Evolutionary conservation across 2,797 vertebrate species (phyloP), one percentile per base, ranked within the genome.

Genomic region (Hyperoplus immaculatus): DNA sequence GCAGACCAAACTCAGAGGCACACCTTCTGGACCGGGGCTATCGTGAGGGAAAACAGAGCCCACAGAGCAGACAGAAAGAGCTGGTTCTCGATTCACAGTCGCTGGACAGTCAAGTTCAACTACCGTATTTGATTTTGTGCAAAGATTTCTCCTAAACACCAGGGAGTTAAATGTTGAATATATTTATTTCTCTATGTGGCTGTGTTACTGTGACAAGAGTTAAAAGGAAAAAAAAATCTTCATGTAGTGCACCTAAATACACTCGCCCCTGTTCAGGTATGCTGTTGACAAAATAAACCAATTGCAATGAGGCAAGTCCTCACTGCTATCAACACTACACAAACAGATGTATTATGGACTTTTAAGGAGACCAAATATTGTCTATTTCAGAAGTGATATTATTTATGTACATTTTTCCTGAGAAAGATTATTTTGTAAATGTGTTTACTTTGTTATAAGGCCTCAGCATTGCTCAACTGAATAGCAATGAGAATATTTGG

Each of bases 1-100:
- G 89, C 66, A 84, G 90, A 82, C 84, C 87, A 60, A 83, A 81
- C 73, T 93, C 91, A 72, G 88, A 92, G 72, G 89, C 70, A 41
- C 85, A 66, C 49, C 70, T 88, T 0, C 81, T 85, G 72, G 87
- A 1, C 62, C 75, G 71, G 4, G 47, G 65, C 36, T 59, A 53
- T 15, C 75, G 85, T 46, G 82, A 68, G 46, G 74, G 83, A 43
- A 71, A 75, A 68, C 55, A 46, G 9, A 42, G 6, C 13, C 21
- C 51, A 58, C 73, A 76, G 64, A 83, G 49, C 66, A 63, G 7
- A 38, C 72, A 72, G 63, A 77, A 45, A 58, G 51, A 83, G 42
- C 45, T 82, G 41, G 50, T 88, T 42, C 54, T 86, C 41, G 29
- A 46, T 67, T 81, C 86, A 29, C 78, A 87, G 72, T 75, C 69